Conservation (phyloP, 2,113 vertebrate species). For the Mesocricetus auratus region DNA sequence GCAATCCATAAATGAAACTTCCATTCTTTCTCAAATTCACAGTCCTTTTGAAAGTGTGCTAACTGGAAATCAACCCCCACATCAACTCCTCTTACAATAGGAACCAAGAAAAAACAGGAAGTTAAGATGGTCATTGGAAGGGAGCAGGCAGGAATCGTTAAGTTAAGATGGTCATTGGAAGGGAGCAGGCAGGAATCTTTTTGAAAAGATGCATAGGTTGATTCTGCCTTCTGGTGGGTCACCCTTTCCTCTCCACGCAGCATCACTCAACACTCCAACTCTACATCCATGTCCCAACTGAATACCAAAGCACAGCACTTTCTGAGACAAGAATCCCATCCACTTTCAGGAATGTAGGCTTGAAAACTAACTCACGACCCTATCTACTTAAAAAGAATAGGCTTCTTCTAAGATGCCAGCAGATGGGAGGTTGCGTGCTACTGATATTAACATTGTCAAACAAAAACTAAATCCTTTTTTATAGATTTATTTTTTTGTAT, state of each 20-base stretch:
- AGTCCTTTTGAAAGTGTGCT: neutral
- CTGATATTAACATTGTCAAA: constrained; percentile 18
- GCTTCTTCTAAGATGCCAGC: neutral
- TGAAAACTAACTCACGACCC: neutral
- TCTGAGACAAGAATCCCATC: neutral
- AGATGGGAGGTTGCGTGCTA: neutral
- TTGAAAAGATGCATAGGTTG: neutral
- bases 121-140: neutral
- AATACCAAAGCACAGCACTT: neutral
- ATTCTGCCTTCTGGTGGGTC: neutral
- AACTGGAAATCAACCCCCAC: neutral
- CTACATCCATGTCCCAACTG: neutral
- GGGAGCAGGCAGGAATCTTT: neutral
- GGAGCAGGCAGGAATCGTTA: neutral
- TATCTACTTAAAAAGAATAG: neutral
- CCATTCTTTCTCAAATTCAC: constrained; percentile 4
- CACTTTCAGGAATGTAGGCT: neutral
- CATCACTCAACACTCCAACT: neutral
- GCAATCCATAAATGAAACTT: neutral
- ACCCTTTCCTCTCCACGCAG: neutral
- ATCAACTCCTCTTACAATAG: neutral
- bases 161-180: neutral
- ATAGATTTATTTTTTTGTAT: neutral
- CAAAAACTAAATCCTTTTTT: neutral
- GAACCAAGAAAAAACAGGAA: neutral